phyloP scores from a whole-genome alignment of 2,797 vertebrate genomes.

The Cacajao melanocephalus region DNA sequence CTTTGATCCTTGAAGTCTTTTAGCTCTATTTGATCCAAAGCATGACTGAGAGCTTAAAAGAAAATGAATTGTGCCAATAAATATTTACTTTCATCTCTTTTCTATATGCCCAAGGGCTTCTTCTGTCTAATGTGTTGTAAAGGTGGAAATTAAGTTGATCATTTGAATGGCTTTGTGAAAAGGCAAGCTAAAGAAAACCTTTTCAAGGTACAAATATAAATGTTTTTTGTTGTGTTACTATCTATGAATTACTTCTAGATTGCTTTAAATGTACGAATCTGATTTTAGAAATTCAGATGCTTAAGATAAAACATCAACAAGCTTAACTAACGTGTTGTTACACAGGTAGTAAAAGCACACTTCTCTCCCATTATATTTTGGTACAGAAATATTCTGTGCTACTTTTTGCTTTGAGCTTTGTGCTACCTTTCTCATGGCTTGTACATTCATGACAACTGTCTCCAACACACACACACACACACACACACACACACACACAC shows the following conservation, averaged over 20 bases:
- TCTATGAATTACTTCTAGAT: background rate
- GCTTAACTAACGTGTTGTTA: background rate
- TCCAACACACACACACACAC: too few relatives aligned
- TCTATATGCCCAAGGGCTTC: background rate
- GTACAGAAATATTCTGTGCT: background rate
- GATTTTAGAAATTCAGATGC: background rate
- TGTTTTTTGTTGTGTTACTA: background rate
- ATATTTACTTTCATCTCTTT: slow-evolving; percentile 70
- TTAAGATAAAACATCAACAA: background rate
- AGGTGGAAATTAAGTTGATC: slow-evolving; percentile 36
- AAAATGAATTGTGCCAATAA: slow-evolving; percentile 59
- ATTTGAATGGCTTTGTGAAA: slow-evolving; percentile 26
- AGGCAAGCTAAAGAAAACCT: background rate
- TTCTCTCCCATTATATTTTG: background rate
- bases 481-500: background rate
- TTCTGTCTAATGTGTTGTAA: slow-evolving; percentile 19
- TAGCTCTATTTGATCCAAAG: slow-evolving; percentile 41
- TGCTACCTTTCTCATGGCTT: background rate
- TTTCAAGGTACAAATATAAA: background rate
- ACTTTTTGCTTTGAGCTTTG: background rate
- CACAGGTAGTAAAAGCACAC: background rate
- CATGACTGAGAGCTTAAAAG: slow-evolving; percentile 42
- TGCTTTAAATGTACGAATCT: background rate
- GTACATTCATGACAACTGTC: rapidly evolving
- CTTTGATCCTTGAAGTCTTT: slow-evolving; percentile 58